Evolutionary conservation across 2,797 vertebrate species (phyloP).

Genomic region (Bufotes viridis): DNA sequence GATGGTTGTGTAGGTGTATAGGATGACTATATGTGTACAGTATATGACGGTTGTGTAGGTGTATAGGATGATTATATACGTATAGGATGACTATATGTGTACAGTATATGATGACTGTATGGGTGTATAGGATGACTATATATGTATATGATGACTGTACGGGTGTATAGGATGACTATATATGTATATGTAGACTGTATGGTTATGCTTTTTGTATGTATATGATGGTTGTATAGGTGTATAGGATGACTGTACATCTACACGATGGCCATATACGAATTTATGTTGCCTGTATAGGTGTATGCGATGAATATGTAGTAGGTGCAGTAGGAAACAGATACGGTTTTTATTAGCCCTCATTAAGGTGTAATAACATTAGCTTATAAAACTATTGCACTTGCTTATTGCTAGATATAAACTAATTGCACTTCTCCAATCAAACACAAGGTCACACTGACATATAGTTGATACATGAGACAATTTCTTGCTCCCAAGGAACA

Average conservation of each 20-base stretch:
- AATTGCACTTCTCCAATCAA: conserved; percentile 45
- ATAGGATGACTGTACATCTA: background rate
- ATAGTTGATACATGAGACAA: background rate
- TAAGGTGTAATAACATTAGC: background rate
- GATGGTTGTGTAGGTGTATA: no score
- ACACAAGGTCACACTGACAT: background rate
- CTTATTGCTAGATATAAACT: conserved; percentile 52
- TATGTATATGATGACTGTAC: background rate
- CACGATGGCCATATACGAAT: background rate
- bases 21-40: no score
- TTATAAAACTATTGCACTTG: conserved; percentile 33
- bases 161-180: background rate
- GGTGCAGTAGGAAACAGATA: background rate
- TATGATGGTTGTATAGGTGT: background rate
- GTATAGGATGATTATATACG: no score
- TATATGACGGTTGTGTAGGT: no score
- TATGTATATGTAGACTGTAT: background rate
- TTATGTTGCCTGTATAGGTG: background rate
- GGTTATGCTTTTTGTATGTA: background rate
- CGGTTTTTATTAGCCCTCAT: background rate
- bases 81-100: no score
- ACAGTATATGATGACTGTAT: no score
- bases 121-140: no score
- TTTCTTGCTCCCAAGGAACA: background rate
- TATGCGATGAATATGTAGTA: background rate